Base-by-base conservation (phyloP, 2,888 invertebrate genomes). In the Volucella inflata region DNA sequence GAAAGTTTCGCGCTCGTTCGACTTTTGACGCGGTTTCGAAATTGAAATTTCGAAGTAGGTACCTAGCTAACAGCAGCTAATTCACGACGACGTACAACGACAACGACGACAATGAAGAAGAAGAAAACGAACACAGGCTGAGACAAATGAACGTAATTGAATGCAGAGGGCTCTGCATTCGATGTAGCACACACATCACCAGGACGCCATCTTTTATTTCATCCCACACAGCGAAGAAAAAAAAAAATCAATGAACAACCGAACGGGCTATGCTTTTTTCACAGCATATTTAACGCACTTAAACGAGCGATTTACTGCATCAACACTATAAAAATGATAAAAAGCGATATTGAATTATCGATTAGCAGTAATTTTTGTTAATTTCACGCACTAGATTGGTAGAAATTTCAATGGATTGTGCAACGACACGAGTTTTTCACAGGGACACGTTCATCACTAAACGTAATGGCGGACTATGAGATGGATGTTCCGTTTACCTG, bases 391-490 rank as follows among this genome's bases (percentile, higher is more conserved):
- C 88, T 88, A 55, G 80, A 88, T 89, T 88, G 88, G 88, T 88
- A 88, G 88, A 89, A 90, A 90, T 89, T 90, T 89, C 87, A 88
- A 88, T 87, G 87, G 89, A 90, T 90, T 91, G 89, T 89, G 89
- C 90, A 89, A 90, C 89, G 89, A 90, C 89, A 89, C 89, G 88
- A 89, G 89, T 90, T 91, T 91, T 91, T 92, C 91, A 90, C 89
- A 90, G 90, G 91, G 91, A 90, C 92, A 92, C 92, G 91, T 91
- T 92, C 89, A 91, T 91, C 90, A 91, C 91, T 92, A 89, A 89
- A 81, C 88, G 89, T 90, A 91, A 91, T 92, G 91, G 91, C 91
- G 91, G 89, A 87, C 87, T 82, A 87, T 55, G 78, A 87, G 44
- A 68, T 75, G 72, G 72, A 74, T 87, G 85, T 81, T 85, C 81